phyloP scores from a whole-genome alignment of 2,888 invertebrate species.

The Rhingia rostrata region DNA sequence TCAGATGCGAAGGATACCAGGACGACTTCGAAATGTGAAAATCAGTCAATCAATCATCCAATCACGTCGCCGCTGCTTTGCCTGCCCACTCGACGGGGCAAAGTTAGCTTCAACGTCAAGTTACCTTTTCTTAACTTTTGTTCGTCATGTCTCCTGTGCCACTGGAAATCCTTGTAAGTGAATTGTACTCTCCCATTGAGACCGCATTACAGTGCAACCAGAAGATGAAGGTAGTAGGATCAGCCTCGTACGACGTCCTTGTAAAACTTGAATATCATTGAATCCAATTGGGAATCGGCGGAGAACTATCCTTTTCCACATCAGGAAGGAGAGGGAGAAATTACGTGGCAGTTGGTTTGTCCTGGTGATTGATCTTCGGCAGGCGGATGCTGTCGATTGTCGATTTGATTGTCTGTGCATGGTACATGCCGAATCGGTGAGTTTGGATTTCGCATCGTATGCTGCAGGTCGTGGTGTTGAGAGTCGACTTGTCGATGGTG shows the following conservation, averaged over 20 bases:
- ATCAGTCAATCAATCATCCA: conserved; percentile 73
- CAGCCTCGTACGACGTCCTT: conserved; percentile 38
- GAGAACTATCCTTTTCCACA: conserved; percentile 20
- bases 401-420: conserved; percentile 66
- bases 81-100: not conserved
- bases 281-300: conserved; percentile 58
- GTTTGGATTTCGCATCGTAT: conserved; percentile 23
- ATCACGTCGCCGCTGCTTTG: conserved; percentile 50
- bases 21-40: conserved; percentile 61
- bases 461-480: not conserved
- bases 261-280: conserved; percentile 61
- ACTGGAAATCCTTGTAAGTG: conserved; percentile 32
- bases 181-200: conserved; percentile 49
- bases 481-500: conserved; percentile 11
- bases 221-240: not conserved
- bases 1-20: conserved; percentile 41
- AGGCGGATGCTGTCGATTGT: conserved; percentile 66
- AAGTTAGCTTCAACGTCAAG: conserved; percentile 31
- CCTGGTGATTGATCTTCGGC: conserved; percentile 64
- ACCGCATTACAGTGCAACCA: conserved; percentile 1
- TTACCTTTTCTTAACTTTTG: conserved; percentile 33
- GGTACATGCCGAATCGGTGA: conserved; percentile 16
- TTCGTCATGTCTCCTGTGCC: not conserved
- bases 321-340: conserved; percentile 16
- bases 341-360: conserved; percentile 58